Evolutionary conservation across 1,140 invertebrate genomes (phyloP), one percentile per base, ranked within the genome.

Genomic region (Aphidius ervi): DNA sequence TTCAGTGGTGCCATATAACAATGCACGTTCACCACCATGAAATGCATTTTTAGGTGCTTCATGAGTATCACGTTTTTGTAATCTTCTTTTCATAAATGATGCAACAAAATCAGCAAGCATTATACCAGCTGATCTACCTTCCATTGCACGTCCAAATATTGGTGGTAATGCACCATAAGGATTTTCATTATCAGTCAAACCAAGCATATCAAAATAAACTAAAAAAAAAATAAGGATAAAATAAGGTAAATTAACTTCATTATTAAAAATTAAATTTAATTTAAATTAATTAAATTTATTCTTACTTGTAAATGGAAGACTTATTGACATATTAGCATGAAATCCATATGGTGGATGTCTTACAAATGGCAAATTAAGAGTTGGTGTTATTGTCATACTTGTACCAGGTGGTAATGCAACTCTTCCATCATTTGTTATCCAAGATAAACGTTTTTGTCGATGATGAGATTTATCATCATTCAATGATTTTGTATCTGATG

Each of bases 301-400:
- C 88, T 87, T 78, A 93, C 91, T 91, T 68, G 90, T 90, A 72
- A 93, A 90, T n/a, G 91, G 91, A 63, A 93, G 84, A 78, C 89
- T 92, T 68, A 93, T 86, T 37, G 90, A 88, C 80, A 93, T 83
- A 70, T 93, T 93, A 57, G 90, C 91, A 61, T 91, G 84, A 74
- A 93, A 93, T 50, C 91, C 91, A 69, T 89, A 85, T 2, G 90
- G 90, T 23, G 90, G 90, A 81, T 93, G 88, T 58, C 91, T 82
- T 0, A 92, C 88, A 68, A 93, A 87, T 9, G 91, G 91, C 78
- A 93, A 81, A 4, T 89, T 87, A 45, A 93, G 75, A 6, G 91
- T 91, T 4, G 91, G 91, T 3, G 89, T 88, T 55, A 93, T 87
- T 37, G 88, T 85, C 75, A 93, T 83, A 7, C 88, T 81, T 0